Base-by-base conservation (phyloP, 2,113 vertebrate genomes). In the Lethenteron reissneri region DNA sequence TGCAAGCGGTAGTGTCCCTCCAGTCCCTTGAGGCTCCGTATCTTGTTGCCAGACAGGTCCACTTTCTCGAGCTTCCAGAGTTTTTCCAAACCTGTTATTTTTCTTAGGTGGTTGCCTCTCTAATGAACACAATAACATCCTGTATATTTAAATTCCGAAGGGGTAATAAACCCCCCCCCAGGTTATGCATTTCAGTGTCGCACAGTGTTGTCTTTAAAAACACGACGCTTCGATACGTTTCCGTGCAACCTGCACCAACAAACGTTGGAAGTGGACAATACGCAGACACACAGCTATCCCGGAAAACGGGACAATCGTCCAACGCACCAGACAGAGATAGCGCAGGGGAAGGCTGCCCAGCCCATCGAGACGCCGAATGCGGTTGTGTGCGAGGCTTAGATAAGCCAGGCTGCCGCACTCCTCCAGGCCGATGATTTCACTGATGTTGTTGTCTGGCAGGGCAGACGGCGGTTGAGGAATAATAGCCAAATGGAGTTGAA, bases 351-450 rank as follows among this genome's bases (percentile, higher is more conserved):
- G 74, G 2, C 75, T 57, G 14, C 77, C 74, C 73, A 99, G 78
- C 57, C 85, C 83, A 1, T 56, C 60, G 73, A 90, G 79, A 15
- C 70, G 68, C 0, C 9, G 41, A 76, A 99, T 81, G 74, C 73
- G 83, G 84, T 97, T 99, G 75, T 86, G 77, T 2, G 83, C 83
- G 79, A 96, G 69, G 59, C 85, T 88, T 17, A 99, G 85, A 25
- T 87, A 77, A 56, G 59, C 80, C 58, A 99, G 82, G 19, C 74
- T 83, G 69, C 9, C 74, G 72, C 92, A 96, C 1, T 79, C 74
- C 75, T 86, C 80, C 41, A 99, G 78, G 4, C 92, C 92, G 3
- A 1, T 59, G 76, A 97, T 85, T 77, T 85, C 81, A 71, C 75
- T 74, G 56, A 97, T 83, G 10, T 77, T 72, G 15, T 97, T 97